phyloP scores from a whole-genome alignment of 2,113 vertebrate genomes.

The Brachyistius frenatus region DNA sequence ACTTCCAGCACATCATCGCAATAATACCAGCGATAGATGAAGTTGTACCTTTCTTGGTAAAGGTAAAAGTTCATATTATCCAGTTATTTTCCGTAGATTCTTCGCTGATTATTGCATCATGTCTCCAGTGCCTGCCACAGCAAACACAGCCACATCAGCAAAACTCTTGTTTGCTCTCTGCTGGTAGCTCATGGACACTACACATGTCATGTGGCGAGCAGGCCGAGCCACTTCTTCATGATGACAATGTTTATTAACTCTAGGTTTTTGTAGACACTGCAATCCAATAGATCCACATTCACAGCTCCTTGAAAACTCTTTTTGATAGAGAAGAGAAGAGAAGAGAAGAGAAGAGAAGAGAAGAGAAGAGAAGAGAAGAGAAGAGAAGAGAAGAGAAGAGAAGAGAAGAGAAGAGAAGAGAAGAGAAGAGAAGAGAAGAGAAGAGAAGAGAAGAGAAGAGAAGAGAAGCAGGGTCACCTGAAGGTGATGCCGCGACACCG shows the following conservation, averaged over 20 bases:
- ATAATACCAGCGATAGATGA: neutral
- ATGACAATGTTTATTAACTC: neutral
- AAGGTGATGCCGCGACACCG: slow-evolving; percentile 33
- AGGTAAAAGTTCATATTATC: no score
- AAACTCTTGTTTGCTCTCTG: slow-evolving; percentile 53
- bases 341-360: no score
- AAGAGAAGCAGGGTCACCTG: neutral
- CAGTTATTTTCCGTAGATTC: neutral
- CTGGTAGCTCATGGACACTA: slow-evolving; percentile 50
- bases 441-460: neutral
- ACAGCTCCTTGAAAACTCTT: no score
- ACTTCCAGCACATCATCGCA: no score
- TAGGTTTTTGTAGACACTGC: no score
- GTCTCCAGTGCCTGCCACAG: neutral
- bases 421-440: neutral
- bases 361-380: neutral
- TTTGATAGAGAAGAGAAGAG: no score
- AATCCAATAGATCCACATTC: no score
- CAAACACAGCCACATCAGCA: neutral
- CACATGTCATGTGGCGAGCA: slow-evolving; percentile 6
- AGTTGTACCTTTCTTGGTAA: neutral
- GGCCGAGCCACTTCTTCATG: neutral
- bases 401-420: neutral
- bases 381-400: neutral
- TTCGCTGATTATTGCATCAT: neutral